These are phyloP conservation scores for Platorchestia sp. DNA, from an alignment of 1,140 invertebrate species.

Conservation along the genomic window DNA sequence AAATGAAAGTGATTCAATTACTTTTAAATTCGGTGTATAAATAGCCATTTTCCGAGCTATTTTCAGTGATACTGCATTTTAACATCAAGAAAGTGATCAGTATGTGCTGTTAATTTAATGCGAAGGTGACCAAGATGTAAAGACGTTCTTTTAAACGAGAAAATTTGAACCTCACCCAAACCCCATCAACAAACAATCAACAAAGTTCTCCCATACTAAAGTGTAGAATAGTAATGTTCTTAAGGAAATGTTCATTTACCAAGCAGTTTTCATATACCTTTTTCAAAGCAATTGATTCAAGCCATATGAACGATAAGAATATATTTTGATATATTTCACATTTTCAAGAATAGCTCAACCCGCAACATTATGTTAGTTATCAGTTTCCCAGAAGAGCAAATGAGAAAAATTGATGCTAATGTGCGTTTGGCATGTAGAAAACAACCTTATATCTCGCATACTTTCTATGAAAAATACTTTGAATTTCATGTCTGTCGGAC, in stretches of 20 bases:
- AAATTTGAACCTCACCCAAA: too few species aligned
- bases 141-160: too few species aligned
- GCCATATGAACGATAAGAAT: background rate
- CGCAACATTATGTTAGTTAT: background rate
- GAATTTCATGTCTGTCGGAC: background rate
- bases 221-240: background rate
- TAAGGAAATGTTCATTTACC: background rate
- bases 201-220: background rate
- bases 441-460: background rate
- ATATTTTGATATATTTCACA: background rate
- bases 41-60: too few species aligned
- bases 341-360: background rate
- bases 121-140: background rate
- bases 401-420: background rate
- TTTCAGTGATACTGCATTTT: background rate
- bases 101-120: background rate
- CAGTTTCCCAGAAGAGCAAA: background rate
- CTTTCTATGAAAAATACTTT: background rate
- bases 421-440: background rate
- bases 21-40: too few species aligned
- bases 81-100: background rate
- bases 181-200: too few species aligned
- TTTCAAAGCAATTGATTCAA: background rate
- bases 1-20: too few species aligned
- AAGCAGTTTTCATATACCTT: background rate